These are phyloP conservation scores for Phorcus lineatus DNA, from an alignment of 2,888 invertebrate genomes.

Conservation along the genomic window DNA sequence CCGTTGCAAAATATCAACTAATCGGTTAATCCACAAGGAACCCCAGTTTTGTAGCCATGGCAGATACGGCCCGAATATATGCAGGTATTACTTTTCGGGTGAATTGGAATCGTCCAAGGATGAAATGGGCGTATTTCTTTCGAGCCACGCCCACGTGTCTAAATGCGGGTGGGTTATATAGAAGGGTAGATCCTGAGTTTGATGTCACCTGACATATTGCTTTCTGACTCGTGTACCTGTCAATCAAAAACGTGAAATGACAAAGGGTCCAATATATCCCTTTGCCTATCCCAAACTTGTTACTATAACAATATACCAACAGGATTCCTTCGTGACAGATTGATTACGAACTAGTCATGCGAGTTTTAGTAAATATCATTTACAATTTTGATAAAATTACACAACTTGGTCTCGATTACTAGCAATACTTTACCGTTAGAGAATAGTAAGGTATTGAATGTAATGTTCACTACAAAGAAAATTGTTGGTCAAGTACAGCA, in stretches of 20 bases:
- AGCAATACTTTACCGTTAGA: too few relatives aligned
- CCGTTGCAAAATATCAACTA: constrained; percentile 24
- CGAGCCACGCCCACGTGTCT: not conserved
- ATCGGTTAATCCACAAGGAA: constrained; percentile 14
- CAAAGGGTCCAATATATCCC: not conserved
- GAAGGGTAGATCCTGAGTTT: not conserved
- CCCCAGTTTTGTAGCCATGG: constrained; percentile 2
- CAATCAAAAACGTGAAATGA: not conserved
- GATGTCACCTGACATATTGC: not conserved
- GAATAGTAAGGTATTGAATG: too few relatives aligned
- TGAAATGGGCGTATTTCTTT: not conserved
- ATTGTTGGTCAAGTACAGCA: too few relatives aligned
- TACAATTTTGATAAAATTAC: too few relatives aligned
- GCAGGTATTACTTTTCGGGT: not conserved
- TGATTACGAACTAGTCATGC: too few relatives aligned
- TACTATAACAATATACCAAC: too few relatives aligned
- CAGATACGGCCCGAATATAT: not conserved
- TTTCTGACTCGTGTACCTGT: constrained; percentile 12
- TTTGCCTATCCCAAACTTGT: too few relatives aligned
- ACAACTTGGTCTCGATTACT: too few relatives aligned
- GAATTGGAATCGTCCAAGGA: not conserved
- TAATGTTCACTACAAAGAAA: too few relatives aligned
- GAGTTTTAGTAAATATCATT: too few relatives aligned
- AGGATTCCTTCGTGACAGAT: too few relatives aligned
- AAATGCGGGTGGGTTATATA: not conserved